Percentiles rank a stretch among this genome's conserved stretches.
These are phyloP conservation scores for Anastatus disparis DNA, from an alignment of 1,140 invertebrate genomes.

Conservation along the genomic window DNA sequence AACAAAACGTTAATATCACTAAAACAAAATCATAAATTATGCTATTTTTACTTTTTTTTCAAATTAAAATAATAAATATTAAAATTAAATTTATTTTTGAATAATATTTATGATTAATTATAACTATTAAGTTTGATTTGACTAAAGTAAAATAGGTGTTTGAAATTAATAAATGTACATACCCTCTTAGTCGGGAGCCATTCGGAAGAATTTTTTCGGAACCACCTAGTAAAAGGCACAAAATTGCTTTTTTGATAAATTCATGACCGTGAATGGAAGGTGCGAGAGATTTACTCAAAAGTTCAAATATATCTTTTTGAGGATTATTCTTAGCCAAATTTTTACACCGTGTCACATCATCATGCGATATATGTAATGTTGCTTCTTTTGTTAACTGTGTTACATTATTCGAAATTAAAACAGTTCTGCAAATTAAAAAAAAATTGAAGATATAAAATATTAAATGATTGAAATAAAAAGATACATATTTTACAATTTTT, in stretches of 20 bases:
- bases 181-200: constrained; percentile 95
- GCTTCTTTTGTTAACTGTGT: constrained; percentile 91
- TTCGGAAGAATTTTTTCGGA: constrained; percentile 96
- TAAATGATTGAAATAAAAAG: too few species aligned
- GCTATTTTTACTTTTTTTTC: neutral
- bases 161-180: constrained; percentile 16
- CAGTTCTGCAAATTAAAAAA: constrained; percentile 74
- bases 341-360: constrained; percentile 93
- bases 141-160: neutral
- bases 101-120: neutral
- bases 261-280: constrained; percentile 98
- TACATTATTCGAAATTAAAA: constrained; percentile 94
- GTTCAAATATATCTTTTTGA: constrained; percentile 86
- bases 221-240: constrained; percentile 95
- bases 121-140: neutral
- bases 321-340: constrained; percentile 79
- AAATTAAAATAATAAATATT: neutral
- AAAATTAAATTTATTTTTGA: neutral
- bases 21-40: constrained; percentile 43
- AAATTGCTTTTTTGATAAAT: constrained; percentile 95
- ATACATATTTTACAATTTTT: too few species aligned
- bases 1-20: constrained; percentile 96
- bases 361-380: constrained; percentile 81
- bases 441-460: neutral
- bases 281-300: constrained; percentile 91